A percentile compares a stretch with the other conserved stretches of the same genome.
Conservation (phyloP, 2,888 invertebrate genomes). For the Phaedon cochleariae region DNA sequence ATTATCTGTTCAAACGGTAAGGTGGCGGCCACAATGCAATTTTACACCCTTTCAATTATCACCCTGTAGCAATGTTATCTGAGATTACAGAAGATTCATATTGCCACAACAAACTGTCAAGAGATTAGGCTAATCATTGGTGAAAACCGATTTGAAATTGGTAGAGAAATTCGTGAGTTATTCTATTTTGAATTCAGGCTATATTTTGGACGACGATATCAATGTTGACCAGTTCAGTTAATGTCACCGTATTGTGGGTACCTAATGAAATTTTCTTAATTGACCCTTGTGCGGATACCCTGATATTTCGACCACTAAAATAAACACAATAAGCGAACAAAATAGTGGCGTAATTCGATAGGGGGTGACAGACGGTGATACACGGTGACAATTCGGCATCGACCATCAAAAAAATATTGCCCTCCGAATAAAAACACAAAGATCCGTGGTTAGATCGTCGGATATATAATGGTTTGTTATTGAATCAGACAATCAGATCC, state of each 20-base stretch:
- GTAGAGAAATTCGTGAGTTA: no score
- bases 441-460: constrained; percentile 14
- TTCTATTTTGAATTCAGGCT: no score
- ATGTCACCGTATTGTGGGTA: neutral
- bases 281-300: constrained; percentile 16
- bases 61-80: no score
- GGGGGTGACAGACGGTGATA: constrained; percentile 9
- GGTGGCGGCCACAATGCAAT: no score
- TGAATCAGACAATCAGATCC: constrained; percentile 18
- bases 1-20: no score
- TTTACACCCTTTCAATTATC: no score
- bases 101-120: no score
- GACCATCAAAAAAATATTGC: constrained; percentile 16
- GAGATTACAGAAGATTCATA: no score
- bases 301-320: constrained; percentile 13
- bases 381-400: constrained; percentile 18
- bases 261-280: constrained; percentile 16
- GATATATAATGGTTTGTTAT: constrained; percentile 20
- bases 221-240: no score
- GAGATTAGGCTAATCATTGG: no score
- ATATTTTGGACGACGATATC: no score
- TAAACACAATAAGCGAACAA: constrained; percentile 19
- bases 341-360: constrained; percentile 13
- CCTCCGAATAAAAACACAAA: constrained; percentile 18
- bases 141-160: no score